Conservation (phyloP, 2,888 invertebrate genomes). For the Malthinus seriepunctatus region DNA sequence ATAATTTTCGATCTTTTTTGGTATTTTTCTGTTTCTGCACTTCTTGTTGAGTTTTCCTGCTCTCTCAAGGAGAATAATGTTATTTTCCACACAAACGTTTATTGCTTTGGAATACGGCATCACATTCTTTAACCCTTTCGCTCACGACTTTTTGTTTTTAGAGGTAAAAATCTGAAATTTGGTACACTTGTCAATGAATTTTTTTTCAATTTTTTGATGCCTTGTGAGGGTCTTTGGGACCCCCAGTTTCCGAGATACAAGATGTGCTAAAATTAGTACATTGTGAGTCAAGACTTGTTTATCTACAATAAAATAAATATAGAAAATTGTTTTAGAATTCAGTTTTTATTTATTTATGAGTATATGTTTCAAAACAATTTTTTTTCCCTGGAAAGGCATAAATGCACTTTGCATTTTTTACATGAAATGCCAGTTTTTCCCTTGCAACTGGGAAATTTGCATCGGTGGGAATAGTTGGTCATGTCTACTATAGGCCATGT, state of each 20-base stretch:
- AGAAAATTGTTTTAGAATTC: too few relatives aligned
- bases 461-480: constrained; percentile 14
- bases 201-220: constrained; percentile 3
- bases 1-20: too few relatives aligned
- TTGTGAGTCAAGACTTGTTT: constrained; percentile 1
- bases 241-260: background rate
- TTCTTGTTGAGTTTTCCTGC: too few relatives aligned
- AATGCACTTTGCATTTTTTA: constrained; percentile 29
- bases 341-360: background rate
- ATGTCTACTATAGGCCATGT: background rate
- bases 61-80: too few relatives aligned
- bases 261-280: background rate
- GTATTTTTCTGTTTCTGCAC: too few relatives aligned
- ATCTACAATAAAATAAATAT: too few relatives aligned
- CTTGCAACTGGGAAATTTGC: constrained; percentile 25
- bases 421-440: constrained; percentile 30
- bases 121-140: constrained; percentile 8
- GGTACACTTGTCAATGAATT: background rate
- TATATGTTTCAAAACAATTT: constrained; percentile 2
- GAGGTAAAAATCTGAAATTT: constrained; percentile 1
- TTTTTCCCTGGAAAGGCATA: too few relatives aligned
- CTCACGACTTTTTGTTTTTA: background rate
- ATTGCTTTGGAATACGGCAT: too few relatives aligned
- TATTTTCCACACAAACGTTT: too few relatives aligned
- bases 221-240: background rate